These are phyloP conservation scores for Pantherophis vulpinus DNA, from an alignment of 2,797 vertebrate species.

Conservation along the genomic window DNA sequence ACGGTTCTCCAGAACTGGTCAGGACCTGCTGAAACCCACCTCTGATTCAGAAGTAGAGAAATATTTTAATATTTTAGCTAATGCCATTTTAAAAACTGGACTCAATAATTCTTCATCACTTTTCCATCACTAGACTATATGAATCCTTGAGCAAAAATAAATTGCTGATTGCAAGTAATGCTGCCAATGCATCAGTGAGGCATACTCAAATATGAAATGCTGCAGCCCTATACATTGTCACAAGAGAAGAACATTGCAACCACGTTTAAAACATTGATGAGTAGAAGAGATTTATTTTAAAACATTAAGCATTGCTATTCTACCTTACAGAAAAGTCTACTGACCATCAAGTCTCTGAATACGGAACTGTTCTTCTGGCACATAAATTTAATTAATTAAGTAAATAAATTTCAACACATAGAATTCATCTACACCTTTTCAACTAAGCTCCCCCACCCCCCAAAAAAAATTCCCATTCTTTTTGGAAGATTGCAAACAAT, in stretches of 20 bases:
- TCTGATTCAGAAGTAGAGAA: not conserved
- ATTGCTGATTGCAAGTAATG: not conserved
- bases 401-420: not conserved
- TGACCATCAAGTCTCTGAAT: not conserved
- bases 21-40: no score
- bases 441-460: not conserved
- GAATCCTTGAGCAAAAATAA: not conserved
- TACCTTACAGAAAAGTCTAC: not conserved
- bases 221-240: not conserved
- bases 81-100: not conserved
- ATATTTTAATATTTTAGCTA: not conserved
- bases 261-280: not conserved
- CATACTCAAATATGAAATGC: not conserved
- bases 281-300: no score
- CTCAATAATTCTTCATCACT: not conserved
- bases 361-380: not conserved
- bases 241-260: not conserved
- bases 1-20: no score
- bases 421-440: not conserved
- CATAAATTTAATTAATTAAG: not conserved
- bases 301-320: not conserved
- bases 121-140: not conserved
- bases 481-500: not conserved
- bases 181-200: not conserved
- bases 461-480: not conserved